A percentile compares a stretch with the other conserved stretches of the same genome.
phyloP scores from a whole-genome alignment of 2,888 invertebrate genomes.

The Papilio gigon region DNA sequence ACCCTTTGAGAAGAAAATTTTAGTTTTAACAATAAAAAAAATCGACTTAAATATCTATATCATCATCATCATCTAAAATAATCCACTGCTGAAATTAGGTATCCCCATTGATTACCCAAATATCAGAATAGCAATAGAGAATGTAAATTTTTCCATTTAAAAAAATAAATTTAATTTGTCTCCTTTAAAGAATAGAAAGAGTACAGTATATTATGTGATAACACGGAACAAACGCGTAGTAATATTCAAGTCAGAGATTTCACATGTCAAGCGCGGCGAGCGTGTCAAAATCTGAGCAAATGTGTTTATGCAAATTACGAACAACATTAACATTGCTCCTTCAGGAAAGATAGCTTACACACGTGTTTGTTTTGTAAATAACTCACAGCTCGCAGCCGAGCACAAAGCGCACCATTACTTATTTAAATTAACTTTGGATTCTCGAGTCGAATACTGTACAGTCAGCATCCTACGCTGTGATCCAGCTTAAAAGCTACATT shows the following conservation, averaged over 20 bases:
- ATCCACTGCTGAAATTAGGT: no score
- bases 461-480: no score
- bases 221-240: constrained; percentile 39
- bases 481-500: no score
- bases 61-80: no score
- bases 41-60: no score
- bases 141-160: no score
- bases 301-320: constrained; percentile 78
- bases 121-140: no score
- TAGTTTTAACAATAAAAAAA: neutral
- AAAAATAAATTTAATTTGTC: no score
- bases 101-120: no score
- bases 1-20: neutral
- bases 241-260: constrained; percentile 72
- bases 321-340: constrained; percentile 71
- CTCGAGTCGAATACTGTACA: constrained; percentile 18
- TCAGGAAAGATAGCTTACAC: constrained; percentile 44
- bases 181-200: neutral
- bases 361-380: constrained; percentile 67
- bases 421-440: constrained; percentile 39
- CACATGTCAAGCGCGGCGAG: constrained; percentile 70
- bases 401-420: constrained; percentile 41
- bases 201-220: constrained; percentile 15
- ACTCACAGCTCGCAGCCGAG: constrained; percentile 45
- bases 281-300: constrained; percentile 77